These are phyloP conservation scores for Pemphredon lugubris DNA, from an alignment of 2,888 invertebrate genomes.

Conservation along the genomic window DNA sequence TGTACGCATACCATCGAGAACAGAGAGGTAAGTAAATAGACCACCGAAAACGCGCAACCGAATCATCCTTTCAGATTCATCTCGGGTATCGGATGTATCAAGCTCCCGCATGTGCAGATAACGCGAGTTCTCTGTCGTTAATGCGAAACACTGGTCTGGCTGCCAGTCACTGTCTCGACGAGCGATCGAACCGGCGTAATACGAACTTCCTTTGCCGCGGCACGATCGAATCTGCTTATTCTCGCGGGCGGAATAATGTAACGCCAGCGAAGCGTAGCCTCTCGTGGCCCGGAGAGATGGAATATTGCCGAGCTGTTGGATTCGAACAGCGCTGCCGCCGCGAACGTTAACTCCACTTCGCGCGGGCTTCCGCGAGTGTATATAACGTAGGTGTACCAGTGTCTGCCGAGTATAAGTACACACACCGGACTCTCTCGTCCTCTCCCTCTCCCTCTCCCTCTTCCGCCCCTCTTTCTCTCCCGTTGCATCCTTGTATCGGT, in stretches of 20 bases:
- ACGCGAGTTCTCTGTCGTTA: constrained; percentile 39
- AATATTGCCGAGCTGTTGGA: constrained; percentile 51
- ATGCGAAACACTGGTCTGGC: constrained; percentile 52
- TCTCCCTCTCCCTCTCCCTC: not conserved
- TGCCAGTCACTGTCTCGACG: constrained; percentile 53
- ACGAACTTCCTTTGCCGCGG: constrained; percentile 66
- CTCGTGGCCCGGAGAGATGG: constrained; percentile 26
- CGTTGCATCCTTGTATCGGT: constrained; percentile 12
- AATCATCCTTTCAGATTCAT: no score
- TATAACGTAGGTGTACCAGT: no score
- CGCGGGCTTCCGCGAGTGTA: not conserved
- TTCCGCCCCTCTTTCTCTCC: not conserved
- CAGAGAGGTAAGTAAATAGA: no score
- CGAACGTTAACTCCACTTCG: constrained; percentile 18
- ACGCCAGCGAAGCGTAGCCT: constrained; percentile 41
- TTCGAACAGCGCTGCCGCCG: constrained; percentile 27
- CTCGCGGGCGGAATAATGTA: constrained; percentile 59
- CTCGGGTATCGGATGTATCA: no score
- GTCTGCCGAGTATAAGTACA: no score
- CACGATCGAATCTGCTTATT: constrained; percentile 67
- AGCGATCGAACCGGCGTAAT: constrained; percentile 59
- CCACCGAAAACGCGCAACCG: no score
- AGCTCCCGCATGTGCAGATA: constrained; percentile 29
- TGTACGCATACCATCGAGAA: no score
- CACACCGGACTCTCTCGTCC: no score